These are phyloP conservation scores for Lateolabrax maculatus DNA, from an alignment of 2,797 vertebrate genomes.

Conservation along the genomic window DNA sequence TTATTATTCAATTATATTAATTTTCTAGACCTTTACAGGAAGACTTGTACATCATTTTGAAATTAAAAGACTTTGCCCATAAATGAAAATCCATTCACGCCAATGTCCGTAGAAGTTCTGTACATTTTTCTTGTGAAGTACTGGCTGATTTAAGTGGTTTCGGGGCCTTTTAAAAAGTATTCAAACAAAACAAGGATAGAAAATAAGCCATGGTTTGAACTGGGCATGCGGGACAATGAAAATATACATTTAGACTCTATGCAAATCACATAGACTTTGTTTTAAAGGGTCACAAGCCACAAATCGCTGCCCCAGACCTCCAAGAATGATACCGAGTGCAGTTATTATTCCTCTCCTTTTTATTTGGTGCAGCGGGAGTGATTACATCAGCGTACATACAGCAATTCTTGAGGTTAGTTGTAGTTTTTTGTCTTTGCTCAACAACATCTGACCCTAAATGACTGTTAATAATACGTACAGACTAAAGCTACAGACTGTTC, in stretches of 20 bases:
- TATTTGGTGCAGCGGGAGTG: slow-evolving; percentile 67
- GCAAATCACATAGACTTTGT: background rate
- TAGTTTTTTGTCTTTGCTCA: slow-evolving; percentile 26
- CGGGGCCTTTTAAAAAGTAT: background rate
- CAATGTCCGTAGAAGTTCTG: too few species aligned
- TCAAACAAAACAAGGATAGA: background rate
- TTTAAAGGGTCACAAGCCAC: background rate
- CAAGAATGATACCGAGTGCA: background rate
- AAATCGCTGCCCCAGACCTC: background rate
- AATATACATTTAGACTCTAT: too few species aligned
- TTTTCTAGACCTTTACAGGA: background rate
- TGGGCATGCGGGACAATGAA: background rate
- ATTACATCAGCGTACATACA: slow-evolving; percentile 64
- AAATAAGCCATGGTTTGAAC: background rate
- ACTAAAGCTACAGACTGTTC: slow-evolving; percentile 38
- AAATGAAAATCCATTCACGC: background rate
- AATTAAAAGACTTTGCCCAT: too few species aligned
- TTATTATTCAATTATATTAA: background rate
- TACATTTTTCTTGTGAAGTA: background rate
- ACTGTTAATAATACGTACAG: slow-evolving; percentile 28
- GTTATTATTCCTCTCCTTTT: slow-evolving; percentile 45
- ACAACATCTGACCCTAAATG: slow-evolving; percentile 22
- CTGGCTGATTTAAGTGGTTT: background rate
- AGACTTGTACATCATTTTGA: background rate
- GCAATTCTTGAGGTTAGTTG: slow-evolving; percentile 25